These are phyloP conservation scores for Gymnarchus niloticus DNA, from an alignment of 2,113 vertebrate species.

Conservation along the genomic window DNA sequence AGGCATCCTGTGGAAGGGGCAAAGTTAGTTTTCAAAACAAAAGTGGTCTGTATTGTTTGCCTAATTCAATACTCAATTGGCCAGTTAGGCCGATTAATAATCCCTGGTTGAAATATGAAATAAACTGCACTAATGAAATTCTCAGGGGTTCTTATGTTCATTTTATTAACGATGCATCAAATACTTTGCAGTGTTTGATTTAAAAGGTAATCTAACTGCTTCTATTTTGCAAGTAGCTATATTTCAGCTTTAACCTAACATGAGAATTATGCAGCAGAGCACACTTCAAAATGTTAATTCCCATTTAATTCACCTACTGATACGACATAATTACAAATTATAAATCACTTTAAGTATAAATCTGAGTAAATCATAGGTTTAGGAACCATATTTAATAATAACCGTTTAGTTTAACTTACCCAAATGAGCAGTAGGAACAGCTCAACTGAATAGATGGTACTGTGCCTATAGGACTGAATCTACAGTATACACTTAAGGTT, in stretches of 20 bases:
- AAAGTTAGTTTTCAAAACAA: conserved; percentile 5
- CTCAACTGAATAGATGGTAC: neutral
- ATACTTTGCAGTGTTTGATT: neutral
- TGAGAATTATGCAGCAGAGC: neutral
- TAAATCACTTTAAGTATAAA: neutral
- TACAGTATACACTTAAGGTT: neutral
- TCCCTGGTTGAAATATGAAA: neutral
- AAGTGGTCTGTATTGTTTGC: conserved; percentile 3
- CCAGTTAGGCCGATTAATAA: neutral
- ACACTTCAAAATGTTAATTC: neutral
- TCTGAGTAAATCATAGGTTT: neutral
- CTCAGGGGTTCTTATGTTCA: neutral
- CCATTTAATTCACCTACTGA: neutral
- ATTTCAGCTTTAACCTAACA: neutral
- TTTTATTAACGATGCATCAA: neutral
- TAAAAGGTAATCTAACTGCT: neutral
- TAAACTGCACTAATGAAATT: neutral
- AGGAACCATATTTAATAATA: neutral
- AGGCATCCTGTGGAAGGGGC: conserved; percentile 7
- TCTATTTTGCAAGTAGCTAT: neutral
- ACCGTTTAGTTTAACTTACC: neutral
- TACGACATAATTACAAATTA: neutral
- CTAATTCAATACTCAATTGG: neutral
- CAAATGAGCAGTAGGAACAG: neutral
- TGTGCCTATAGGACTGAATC: too few relatives aligned